Base-by-base conservation (phyloP, 37 sponge, comb jelly and placozoan species). In the Beroe ovata region DNA sequence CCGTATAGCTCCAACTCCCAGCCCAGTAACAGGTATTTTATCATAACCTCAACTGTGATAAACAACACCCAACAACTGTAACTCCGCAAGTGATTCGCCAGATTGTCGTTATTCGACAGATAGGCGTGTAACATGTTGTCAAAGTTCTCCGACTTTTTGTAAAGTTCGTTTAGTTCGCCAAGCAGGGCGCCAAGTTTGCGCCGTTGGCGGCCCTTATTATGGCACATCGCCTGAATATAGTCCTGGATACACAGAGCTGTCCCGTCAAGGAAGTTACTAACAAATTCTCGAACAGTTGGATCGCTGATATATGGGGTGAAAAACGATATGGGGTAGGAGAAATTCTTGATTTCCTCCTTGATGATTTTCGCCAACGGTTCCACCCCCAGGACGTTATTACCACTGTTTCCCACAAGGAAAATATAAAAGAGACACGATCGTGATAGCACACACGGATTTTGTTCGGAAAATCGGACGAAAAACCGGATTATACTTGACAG, bases 1-100 rank as follows among this genome's bases (percentile, higher is more conserved):
- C 93, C 93, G 91, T 95, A 97, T 59, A 97, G 92, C 29, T 95
- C 89, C 60, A 91, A 92, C 89, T 95, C 95, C 47, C 94, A 94
- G n/a, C 95, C 97, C 33, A 97, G 90, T 20, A 90, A 58, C 37
- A 97, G 29, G 84, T 91, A 97, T 60, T 97, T 94, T 21, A 91
- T 89, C 94, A 97, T 95, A 22, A 97, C 60, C 84, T 77, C 84
- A 1, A 77, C 54, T 22, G 54, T 77, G 22, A 77, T 39, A 25
- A 77, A 77, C 1, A 77, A 54, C 28, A 77, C 84, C 54, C 54
- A 77, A 19, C 84, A 77, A 40, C 84, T 77, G 84, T n/a, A 77
- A 77, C 84, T 77, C 22, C 54, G 16, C n/a, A 42, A 21, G 33
- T 77, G 84, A 25, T 77, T 42, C 8, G 84, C 84, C 41, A 35